A percentile compares a stretch with the other conserved stretches of the same genome.
Conservation (phyloP, 2,113 vertebrate genomes). For the Calyptommatus sinebrachiatus region DNA sequence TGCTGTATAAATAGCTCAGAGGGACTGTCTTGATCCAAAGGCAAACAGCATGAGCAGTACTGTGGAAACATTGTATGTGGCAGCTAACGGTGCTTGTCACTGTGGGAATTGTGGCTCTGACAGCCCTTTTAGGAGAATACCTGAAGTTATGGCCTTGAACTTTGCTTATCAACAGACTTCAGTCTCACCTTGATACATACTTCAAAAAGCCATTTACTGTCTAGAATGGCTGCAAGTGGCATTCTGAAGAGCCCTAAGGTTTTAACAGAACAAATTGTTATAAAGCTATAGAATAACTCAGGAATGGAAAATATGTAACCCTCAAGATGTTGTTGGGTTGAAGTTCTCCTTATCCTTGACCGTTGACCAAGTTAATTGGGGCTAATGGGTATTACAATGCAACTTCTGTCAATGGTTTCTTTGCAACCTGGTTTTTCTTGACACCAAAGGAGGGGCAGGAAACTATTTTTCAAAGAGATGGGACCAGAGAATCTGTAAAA, state of each 20-base stretch:
- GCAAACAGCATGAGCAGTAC: not conserved
- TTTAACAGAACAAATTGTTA: not conserved
- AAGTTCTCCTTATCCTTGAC: not conserved
- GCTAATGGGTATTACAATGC: not conserved
- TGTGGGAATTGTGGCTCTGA: not conserved
- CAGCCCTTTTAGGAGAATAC: not conserved
- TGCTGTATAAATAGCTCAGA: constrained; percentile 25
- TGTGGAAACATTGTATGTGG: constrained; percentile 10
- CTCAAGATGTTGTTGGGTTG: not conserved
- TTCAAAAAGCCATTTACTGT: not conserved
- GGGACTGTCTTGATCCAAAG: constrained; percentile 22
- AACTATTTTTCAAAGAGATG: not conserved
- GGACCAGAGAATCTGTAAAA: not conserved
- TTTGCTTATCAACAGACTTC: not conserved
- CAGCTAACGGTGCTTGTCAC: not conserved
- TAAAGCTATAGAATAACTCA: not conserved
- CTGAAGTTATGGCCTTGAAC: not conserved
- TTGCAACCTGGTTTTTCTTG: constrained; percentile 8
- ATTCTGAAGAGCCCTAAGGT: not conserved
- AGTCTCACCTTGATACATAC: not conserved
- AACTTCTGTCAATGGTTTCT: rapidly evolving
- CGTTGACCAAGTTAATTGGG: not conserved
- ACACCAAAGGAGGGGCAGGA: not conserved
- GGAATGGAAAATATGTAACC: not conserved
- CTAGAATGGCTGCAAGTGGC: not conserved